phyloP scores from a whole-genome alignment of 2,888 invertebrate genomes.

The Apamea monoglypha region DNA sequence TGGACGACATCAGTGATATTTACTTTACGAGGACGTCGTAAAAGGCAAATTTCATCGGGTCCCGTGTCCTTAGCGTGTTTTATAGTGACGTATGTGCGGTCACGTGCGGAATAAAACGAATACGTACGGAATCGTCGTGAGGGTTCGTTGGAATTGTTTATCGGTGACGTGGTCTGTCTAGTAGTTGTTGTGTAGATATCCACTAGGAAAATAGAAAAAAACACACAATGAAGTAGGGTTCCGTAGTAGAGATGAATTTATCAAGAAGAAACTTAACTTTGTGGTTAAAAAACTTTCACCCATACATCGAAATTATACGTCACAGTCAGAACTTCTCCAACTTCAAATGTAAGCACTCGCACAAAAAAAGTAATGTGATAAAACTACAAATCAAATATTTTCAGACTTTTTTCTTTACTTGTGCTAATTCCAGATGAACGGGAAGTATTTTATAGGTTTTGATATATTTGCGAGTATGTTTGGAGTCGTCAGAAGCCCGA shows the following conservation, averaged over 20 bases:
- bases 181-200: conserved; percentile 21
- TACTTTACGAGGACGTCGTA: conserved; percentile 81
- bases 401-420: too few species aligned
- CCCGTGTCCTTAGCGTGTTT: conserved; percentile 70
- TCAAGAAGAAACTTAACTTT: too few species aligned
- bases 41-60: conserved; percentile 74
- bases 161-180: conserved; percentile 11
- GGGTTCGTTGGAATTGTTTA: conserved; percentile 61
- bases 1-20: conserved; percentile 79
- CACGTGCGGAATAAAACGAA: conserved; percentile 56
- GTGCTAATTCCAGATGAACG: too few species aligned
- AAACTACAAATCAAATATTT: too few species aligned
- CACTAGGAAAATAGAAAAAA: neutral
- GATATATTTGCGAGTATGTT: too few species aligned
- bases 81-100: conserved; percentile 56
- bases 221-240: neutral
- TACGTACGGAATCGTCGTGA: conserved; percentile 49
- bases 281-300: too few species aligned
- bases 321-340: too few species aligned
- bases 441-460: too few species aligned
- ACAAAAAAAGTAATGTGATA: too few species aligned
- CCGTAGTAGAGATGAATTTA: neutral
- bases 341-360: too few species aligned
- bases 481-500: too few species aligned
- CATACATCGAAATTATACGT: too few species aligned